Conservation (phyloP, 2,888 invertebrate species). For the Apamea anceps region DNA sequence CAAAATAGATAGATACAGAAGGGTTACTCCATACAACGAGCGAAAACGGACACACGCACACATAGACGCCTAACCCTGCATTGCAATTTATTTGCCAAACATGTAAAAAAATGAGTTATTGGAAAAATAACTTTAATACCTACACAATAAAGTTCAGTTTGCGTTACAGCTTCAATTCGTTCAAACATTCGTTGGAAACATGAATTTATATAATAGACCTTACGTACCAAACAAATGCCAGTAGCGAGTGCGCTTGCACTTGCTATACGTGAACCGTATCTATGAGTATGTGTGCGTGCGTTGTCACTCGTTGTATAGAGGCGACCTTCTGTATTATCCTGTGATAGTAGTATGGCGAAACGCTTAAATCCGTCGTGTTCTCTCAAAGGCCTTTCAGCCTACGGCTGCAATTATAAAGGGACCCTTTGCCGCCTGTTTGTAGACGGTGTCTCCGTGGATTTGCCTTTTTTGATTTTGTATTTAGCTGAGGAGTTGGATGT, state of each 20-base stretch:
- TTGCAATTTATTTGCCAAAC: too few relatives aligned
- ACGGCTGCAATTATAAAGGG: constrained; percentile 64
- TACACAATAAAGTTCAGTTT: too few relatives aligned
- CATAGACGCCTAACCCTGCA: background rate
- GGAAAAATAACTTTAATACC: too few relatives aligned
- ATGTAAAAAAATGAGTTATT: too few relatives aligned
- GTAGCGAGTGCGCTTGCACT: background rate
- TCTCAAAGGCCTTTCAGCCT: constrained; percentile 66
- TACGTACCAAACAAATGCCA: background rate
- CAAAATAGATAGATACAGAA: constrained; percentile 1
- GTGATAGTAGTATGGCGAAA: constrained; percentile 27
- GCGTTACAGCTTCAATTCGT: too few relatives aligned
- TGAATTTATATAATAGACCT: too few relatives aligned
- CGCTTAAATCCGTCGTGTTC: constrained; percentile 57
- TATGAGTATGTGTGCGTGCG: background rate
- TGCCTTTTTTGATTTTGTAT: constrained; percentile 63
- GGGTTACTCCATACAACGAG: background rate
- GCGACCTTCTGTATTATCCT: constrained; percentile 8
- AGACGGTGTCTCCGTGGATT: constrained; percentile 58
- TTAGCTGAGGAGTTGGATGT: constrained; percentile 34
- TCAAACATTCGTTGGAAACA: too few relatives aligned
- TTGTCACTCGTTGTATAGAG: too few relatives aligned
- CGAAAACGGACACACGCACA: background rate
- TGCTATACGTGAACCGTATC: background rate
- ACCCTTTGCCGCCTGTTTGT: constrained; percentile 62